These are phyloP conservation scores for Amblyjoppa fuscipennis DNA, from an alignment of 2,888 invertebrate species.

Conservation along the genomic window DNA sequence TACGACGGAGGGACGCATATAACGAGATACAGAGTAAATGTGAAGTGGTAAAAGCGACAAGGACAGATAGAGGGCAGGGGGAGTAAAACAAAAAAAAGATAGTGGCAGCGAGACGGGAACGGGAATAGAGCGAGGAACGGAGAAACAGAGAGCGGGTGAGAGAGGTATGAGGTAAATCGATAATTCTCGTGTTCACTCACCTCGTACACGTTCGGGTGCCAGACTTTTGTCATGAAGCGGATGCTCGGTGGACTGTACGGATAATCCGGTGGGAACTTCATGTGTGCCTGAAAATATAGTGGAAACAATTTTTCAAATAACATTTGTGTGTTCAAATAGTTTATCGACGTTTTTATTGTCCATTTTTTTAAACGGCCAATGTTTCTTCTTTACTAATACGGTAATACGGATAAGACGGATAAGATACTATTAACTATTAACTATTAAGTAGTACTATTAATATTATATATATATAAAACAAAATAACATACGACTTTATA, in stretches of 20 bases:
- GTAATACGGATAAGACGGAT: no score
- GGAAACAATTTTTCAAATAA: constrained; percentile 32
- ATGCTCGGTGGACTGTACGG: constrained; percentile 99
- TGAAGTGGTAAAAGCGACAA: constrained; percentile 48
- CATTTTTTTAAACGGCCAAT: no score
- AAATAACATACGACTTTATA: no score
- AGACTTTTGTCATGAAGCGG: constrained; percentile 99
- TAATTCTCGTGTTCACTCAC: constrained; percentile 88
- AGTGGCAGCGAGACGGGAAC: constrained; percentile 32
- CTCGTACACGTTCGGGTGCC: constrained; percentile 99
- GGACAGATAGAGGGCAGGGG: constrained; percentile 6
- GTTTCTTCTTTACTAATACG: no score
- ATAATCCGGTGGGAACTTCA: constrained; percentile 99
- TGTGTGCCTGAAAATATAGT: constrained; percentile 93
- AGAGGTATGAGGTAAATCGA: constrained; percentile 70
- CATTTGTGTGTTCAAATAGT: neutral
- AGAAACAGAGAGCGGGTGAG: constrained; percentile 43
- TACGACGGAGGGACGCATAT: constrained; percentile 11
- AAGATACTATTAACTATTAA: no score
- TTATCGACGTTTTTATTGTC: no score
- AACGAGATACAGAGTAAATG: constrained; percentile 47
- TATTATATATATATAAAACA: no score
- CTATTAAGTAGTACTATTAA: no score
- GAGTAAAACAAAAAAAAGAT: constrained; percentile 36
- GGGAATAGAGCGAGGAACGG: constrained; percentile 32